Percentiles rank a stretch among this genome's conserved stretches.
phyloP scores from a whole-genome alignment of 2,888 invertebrate genomes.

The Epistrophe grossulariae region DNA sequence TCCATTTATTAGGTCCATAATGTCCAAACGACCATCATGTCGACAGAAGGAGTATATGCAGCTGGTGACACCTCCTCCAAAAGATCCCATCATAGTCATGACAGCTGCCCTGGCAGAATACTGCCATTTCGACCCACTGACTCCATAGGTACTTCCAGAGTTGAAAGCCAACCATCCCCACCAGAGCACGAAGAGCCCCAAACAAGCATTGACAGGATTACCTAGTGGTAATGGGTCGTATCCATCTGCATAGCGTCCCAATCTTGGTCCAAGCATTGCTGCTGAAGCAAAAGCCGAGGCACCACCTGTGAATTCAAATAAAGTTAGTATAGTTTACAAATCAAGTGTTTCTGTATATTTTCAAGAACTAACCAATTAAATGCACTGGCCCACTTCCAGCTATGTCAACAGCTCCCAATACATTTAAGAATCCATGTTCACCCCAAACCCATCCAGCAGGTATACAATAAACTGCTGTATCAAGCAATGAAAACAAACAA shows the following conservation, averaged over 20 bases:
- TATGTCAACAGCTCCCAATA: constrained; percentile 94
- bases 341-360: background rate
- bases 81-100: constrained; percentile 95
- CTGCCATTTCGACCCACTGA: constrained; percentile 93
- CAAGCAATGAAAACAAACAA: constrained; percentile 94
- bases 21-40: constrained; percentile 90
- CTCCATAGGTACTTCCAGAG: constrained; percentile 95
- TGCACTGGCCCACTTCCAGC: constrained; percentile 97
- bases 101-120: constrained; percentile 95
- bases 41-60: constrained; percentile 87
- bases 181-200: constrained; percentile 97
- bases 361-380: constrained; percentile 87
- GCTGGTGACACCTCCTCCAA: constrained; percentile 91
- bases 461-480: constrained; percentile 95
- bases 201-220: constrained; percentile 94
- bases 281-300: constrained; percentile 94
- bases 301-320: constrained; percentile 84
- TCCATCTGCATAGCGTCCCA: constrained; percentile 93
- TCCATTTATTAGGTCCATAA: constrained; percentile 94
- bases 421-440: constrained; percentile 92
- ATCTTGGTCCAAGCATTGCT: constrained; percentile 93
- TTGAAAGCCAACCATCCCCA: constrained; percentile 99
- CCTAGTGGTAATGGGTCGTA: constrained; percentile 91
- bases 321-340: background rate
- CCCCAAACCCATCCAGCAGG: constrained; percentile 98